Base-by-base conservation (phyloP, 2,888 invertebrate genomes). In the Blastobasis adustella region DNA sequence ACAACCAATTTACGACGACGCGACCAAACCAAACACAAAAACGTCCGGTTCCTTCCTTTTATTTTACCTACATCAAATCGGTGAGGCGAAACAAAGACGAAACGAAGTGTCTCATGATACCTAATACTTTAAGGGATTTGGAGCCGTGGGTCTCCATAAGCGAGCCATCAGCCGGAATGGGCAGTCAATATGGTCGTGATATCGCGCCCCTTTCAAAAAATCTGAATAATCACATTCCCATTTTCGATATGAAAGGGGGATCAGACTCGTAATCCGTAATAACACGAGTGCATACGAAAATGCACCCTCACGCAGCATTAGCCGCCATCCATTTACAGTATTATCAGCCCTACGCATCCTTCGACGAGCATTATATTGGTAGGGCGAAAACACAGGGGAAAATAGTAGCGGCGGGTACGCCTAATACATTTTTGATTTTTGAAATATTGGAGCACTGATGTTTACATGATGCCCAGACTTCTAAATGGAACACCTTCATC, bases 271-370 rank as follows among this genome's bases (percentile, higher is more conserved):
- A 43, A 37, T 46, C 46, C 50, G 37, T 37, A 42, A 51, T 52
- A 54, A 50, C 40, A 37, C 46, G 55, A 56, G 54, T 56, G 56
- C 60, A 54, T 50, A 44, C 45, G 58, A 58, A 58, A 59, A 56
- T 59, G 58, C 62, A 60, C 60, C 62, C 62, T 65, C 62, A 60
- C 56, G 49, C 52, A 49, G 46, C 74, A 71, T 76, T 76, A 72
- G 70, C 66, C 60, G 57, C 67, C 73, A 66, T 71, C 73, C 54
- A 53, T 54, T 54, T 47, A 61, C 62, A 62, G 66, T 67, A 63
- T 60, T 71, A 70, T 69, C 69, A 68, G 65, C 66, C 68, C 69
- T 68, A 66, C 69, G 66, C 76, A 78, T 78, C 77, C 75, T 75
- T 71, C 66, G 69, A 63, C 62, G 60, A 64, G 63, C 61, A 66